Base-by-base conservation (phyloP, 2,888 invertebrate genomes). In the Rapana venosa region DNA sequence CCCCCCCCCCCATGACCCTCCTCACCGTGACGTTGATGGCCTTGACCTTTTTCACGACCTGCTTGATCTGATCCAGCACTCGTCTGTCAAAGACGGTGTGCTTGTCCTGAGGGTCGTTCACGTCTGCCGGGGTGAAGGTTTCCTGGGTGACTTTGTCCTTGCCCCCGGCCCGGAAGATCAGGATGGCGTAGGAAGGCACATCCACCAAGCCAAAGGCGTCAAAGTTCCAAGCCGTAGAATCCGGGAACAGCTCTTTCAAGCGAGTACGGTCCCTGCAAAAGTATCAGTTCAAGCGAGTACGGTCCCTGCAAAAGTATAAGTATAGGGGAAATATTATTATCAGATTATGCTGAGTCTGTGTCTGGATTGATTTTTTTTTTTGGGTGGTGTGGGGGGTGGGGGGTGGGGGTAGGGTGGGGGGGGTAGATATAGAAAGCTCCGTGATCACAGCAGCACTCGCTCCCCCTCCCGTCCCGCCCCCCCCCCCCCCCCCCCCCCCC, bases 71-170 rank as follows among this genome's bases (percentile, higher is more conserved):
- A 0, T 70, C 58, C 26, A 92, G 66, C 15, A 90, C 90, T 11
- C 74, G 22, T 1, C 6, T n/a, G 35, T 90, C 79, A 13, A 92
- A 47, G 20, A 91, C 88, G 70, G 89, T 87, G 35, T 47, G 79
- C 22, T 90, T 89, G 17, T 74, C 77, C 17, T 87, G 86, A 4
- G 61, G 61, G 20, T 6, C 30, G 35, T 66, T 30, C 20, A 86
- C 47, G 66, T 86, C 86, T 20, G 86, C 81, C 5, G 92, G 85
- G 15, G 70, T 87, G 26, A 91, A 85, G 0, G 91, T 85, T 22
- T 92, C 89, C n/a, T 87, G 88, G 0, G 90, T 91, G 61, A 87
- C 90, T 70, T 85, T n/a, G 90, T 91, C 81, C 91, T 89, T 8
- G 85, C 74, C 70, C 32, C 86, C 86, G 2, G 13, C 32, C 5